Conservation (phyloP, 2,888 invertebrate genomes). For the Dioctria rufipes region DNA sequence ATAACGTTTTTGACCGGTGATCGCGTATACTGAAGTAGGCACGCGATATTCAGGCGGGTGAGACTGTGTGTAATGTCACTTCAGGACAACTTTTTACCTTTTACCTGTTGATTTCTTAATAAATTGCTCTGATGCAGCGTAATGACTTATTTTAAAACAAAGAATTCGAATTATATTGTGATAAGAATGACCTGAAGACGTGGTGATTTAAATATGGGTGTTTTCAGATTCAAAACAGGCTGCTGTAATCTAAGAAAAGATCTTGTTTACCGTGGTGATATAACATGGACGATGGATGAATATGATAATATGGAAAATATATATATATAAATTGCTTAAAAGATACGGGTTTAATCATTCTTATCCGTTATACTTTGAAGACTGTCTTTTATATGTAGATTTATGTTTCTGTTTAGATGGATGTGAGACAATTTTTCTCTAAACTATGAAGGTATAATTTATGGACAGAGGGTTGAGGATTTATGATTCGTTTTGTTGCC, state of each 20-base stretch:
- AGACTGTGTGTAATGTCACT: slow-evolving; percentile 36
- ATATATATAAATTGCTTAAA: too few relatives aligned
- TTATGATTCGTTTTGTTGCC: too few relatives aligned
- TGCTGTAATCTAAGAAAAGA: neutral
- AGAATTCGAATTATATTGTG: slow-evolving; percentile 26
- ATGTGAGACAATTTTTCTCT: too few relatives aligned
- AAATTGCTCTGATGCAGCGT: slow-evolving; percentile 2
- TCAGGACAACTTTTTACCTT: slow-evolving; percentile 32
- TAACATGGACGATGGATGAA: too few relatives aligned
- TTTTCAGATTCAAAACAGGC: slow-evolving; percentile 25
- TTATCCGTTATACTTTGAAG: too few relatives aligned
- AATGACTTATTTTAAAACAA: slow-evolving; percentile 31
- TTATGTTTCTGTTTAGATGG: too few relatives aligned
- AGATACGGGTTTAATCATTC: too few relatives aligned
- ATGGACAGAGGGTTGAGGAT: too few relatives aligned
- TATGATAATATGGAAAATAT: too few relatives aligned
- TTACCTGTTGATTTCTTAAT: slow-evolving; percentile 50
- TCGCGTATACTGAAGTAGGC: slow-evolving; percentile 41
- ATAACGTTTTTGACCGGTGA: slow-evolving; percentile 33
- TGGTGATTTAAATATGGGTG: slow-evolving; percentile 32
- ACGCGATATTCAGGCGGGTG: slow-evolving; percentile 40
- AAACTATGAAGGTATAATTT: too few relatives aligned
- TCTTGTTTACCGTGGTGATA: neutral
- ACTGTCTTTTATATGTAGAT: too few relatives aligned
- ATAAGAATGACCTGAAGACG: neutral